Conservation (phyloP, 2,888 invertebrate species). For the Harpagoxenus sublaevis region DNA sequence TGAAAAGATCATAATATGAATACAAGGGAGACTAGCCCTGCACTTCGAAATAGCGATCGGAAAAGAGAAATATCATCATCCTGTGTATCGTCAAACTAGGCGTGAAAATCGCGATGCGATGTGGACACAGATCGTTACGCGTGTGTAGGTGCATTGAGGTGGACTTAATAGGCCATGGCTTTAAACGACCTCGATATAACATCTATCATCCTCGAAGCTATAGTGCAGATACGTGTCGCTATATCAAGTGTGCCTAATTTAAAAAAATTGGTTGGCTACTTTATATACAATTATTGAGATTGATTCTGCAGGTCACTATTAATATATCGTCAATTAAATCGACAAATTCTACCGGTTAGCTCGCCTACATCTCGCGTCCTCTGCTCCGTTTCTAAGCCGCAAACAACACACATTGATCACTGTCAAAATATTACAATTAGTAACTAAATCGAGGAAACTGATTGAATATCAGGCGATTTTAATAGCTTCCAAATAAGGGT, state of each 20-base stretch:
- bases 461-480: neutral
- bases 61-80: conserved; percentile 43
- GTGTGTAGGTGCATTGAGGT: conserved; percentile 41
- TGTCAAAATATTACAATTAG: neutral
- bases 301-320: neutral
- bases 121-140: conserved; percentile 51
- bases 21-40: neutral
- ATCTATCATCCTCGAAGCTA: conserved; percentile 43
- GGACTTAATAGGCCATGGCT: conserved; percentile 44
- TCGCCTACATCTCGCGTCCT: neutral
- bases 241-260: neutral
- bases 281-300: neutral
- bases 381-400: neutral
- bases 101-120: conserved; percentile 52
- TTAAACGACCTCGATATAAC: conserved; percentile 45
- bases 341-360: neutral
- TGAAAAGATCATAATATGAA: neutral
- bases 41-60: conserved; percentile 7
- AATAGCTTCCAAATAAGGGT: neutral
- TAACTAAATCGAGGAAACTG: neutral
- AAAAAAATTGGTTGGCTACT: conserved; percentile 2
- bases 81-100: conserved; percentile 41
- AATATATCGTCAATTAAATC: neutral
- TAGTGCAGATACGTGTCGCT: neutral
- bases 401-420: neutral